Evolutionary conservation across 1,140 invertebrate genomes (phyloP).

Genomic region (Goniozus legneri): DNA sequence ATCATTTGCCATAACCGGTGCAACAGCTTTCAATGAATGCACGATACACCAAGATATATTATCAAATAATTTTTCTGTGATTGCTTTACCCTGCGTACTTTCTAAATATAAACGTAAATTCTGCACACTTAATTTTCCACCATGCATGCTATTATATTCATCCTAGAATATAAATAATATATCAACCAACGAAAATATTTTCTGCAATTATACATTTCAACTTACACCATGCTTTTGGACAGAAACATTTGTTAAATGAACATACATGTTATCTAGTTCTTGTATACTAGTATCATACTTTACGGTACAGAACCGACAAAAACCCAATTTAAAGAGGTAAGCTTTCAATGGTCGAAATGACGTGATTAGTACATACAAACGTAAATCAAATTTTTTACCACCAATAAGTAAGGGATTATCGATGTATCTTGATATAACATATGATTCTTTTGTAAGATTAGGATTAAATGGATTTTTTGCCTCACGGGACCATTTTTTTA

Average conservation of each 20-base stretch:
- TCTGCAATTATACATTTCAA: constrained; percentile 10
- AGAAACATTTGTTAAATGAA: constrained; percentile 83
- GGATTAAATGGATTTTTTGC: constrained; percentile 80
- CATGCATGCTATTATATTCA: constrained; percentile 92
- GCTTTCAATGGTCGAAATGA: constrained; percentile 81
- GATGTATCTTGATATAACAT: constrained; percentile 86
- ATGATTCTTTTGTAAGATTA: constrained; percentile 80
- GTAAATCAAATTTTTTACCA: constrained; percentile 86
- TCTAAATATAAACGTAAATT: constrained; percentile 88
- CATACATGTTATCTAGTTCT: constrained; percentile 81
- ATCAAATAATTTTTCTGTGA: constrained; percentile 79
- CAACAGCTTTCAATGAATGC: constrained; percentile 76
- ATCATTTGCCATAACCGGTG: constrained; percentile 72
- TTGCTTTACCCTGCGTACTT: constrained; percentile 83
- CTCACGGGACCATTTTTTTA: constrained; percentile 84
- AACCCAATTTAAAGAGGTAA: constrained; percentile 74
- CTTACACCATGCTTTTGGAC: constrained; percentile 83
- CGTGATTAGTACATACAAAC: constrained; percentile 80
- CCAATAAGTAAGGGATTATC: constrained; percentile 83
- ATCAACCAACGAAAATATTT: neutral
- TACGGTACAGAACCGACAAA: constrained; percentile 81
- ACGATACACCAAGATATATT: constrained; percentile 88
- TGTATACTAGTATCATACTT: constrained; percentile 69
- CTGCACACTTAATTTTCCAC: constrained; percentile 91
- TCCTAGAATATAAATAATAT: constrained; percentile 57